phyloP scores from a whole-genome alignment of 2,797 vertebrate species.

The Macrochelys suwanniensis region DNA sequence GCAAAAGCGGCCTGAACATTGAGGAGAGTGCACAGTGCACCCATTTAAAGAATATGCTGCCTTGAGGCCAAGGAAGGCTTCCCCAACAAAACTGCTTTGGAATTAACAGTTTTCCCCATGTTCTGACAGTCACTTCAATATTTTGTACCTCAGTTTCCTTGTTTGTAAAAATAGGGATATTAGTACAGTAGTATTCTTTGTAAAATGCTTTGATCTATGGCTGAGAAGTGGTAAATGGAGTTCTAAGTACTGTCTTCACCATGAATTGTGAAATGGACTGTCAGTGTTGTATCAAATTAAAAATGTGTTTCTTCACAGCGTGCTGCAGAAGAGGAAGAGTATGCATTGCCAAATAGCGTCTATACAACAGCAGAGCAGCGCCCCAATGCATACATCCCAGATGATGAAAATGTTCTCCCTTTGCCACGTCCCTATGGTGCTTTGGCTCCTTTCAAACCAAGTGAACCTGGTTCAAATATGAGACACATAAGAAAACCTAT shows the following conservation, averaged over 20 bases:
- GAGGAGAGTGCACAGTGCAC: not conserved
- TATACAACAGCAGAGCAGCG: conserved; percentile 86
- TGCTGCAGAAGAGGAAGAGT: conserved; percentile 80
- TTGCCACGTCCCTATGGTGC: conserved; percentile 88
- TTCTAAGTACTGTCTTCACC: fast-evolving
- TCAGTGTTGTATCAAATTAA: not conserved
- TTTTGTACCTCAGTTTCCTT: not conserved
- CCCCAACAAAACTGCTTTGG: not conserved
- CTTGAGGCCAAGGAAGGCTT: not conserved
- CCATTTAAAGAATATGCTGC: not conserved
- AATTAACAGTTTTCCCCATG: not conserved
- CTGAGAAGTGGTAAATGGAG: fast-evolving
- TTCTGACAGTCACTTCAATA: not conserved
- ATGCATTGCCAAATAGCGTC: conserved; percentile 74
- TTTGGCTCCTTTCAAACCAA: conserved; percentile 88
- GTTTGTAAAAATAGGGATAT: not conserved
- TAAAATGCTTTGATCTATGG: fast-evolving
- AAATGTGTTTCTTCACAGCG: conserved; percentile 74
- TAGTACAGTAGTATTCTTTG: fast-evolving
- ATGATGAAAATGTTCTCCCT: conserved; percentile 76
- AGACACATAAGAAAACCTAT: conserved; percentile 88
- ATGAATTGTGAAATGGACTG: not conserved
- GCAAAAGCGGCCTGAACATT: not conserved
- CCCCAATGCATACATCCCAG: conserved; percentile 87
- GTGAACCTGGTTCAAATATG: conserved; percentile 82